These are phyloP conservation scores for Hycleus cichorii DNA, from an alignment of 1,140 invertebrate genomes.

Conservation along the genomic window DNA sequence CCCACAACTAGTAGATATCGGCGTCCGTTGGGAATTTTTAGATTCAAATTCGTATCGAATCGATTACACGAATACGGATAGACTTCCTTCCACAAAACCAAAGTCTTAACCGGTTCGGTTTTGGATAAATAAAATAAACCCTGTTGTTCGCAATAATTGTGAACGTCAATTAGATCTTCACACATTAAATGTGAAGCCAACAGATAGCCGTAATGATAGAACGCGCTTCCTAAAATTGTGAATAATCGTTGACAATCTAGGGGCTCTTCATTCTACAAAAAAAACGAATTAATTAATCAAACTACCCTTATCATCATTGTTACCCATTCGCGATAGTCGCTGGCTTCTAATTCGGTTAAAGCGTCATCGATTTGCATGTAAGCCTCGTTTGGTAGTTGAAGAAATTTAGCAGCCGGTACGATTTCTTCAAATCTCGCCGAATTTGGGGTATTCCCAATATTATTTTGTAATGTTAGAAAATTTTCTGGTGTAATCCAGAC, in stretches of 20 bases:
- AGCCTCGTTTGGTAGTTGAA: slow-evolving; percentile 65
- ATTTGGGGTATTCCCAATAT: neutral
- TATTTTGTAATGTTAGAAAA: slow-evolving; percentile 9
- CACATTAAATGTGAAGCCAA: slow-evolving; percentile 63
- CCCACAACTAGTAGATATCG: slow-evolving; percentile 70
- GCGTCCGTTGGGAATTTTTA: slow-evolving; percentile 48
- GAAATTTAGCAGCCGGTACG: slow-evolving; percentile 45
- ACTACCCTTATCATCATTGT: neutral
- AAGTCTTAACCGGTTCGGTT: slow-evolving; percentile 56
- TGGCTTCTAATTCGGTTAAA: slow-evolving; percentile 70
- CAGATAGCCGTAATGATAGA: slow-evolving; percentile 65
- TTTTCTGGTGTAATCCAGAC: slow-evolving; percentile 30
- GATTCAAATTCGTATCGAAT: slow-evolving; percentile 21
- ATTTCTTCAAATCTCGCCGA: slow-evolving; percentile 36
- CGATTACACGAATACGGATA: slow-evolving; percentile 47
- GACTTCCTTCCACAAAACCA: slow-evolving; percentile 72
- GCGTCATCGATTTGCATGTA: slow-evolving; percentile 71
- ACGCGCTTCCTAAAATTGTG: slow-evolving; percentile 64
- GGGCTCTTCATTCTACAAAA: slow-evolving; percentile 65
- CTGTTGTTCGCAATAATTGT: slow-evolving; percentile 59
- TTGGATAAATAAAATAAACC: slow-evolving; percentile 58
- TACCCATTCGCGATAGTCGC: slow-evolving; percentile 75
- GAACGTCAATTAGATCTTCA: slow-evolving; percentile 61
- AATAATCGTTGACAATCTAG: slow-evolving; percentile 69
- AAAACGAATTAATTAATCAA: neutral